Conservation (phyloP, 2,888 invertebrate species). For the Thera britannica region DNA sequence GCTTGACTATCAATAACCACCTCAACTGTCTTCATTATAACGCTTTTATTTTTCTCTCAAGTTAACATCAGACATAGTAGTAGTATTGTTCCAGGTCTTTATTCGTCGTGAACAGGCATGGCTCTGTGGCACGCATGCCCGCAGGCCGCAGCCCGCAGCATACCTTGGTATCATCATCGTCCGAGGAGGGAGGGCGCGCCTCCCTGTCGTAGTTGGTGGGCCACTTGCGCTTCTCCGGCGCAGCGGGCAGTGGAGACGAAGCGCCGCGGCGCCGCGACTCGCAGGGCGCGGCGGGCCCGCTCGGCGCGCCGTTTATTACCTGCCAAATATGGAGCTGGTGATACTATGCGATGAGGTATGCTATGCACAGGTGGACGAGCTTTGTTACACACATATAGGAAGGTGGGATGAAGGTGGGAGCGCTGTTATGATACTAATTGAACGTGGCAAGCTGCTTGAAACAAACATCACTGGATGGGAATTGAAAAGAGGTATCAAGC, state of each 20-base stretch:
- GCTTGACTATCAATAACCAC: too few species aligned
- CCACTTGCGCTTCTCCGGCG: slow-evolving; percentile 90
- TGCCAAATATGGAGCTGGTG: slow-evolving; percentile 43
- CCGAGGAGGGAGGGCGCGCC: slow-evolving; percentile 62
- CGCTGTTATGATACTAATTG: neutral
- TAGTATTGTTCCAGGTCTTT: neutral
- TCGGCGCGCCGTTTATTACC: slow-evolving; percentile 77
- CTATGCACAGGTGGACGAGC: slow-evolving; percentile 10
- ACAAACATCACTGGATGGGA: neutral
- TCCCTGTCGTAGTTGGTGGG: slow-evolving; percentile 63
- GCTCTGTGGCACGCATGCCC: neutral
- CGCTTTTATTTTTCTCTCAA: too few species aligned
- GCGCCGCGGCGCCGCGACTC: slow-evolving; percentile 75
- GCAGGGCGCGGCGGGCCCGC: slow-evolving; percentile 51
- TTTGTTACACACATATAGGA: slow-evolving; percentile 8
- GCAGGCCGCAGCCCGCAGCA: slow-evolving; percentile 15
- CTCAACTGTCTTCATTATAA: too few species aligned
- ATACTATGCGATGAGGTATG: slow-evolving; percentile 16
- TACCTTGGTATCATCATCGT: slow-evolving; percentile 78
- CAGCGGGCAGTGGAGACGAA: slow-evolving; percentile 81
- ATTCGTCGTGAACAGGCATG: neutral
- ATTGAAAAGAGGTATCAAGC: neutral
- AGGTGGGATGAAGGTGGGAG: neutral
- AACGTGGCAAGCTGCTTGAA: neutral
- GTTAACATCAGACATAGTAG: too few species aligned